These are phyloP conservation scores for Tetrapedia diversipes DNA, from an alignment of 2,888 invertebrate species.

Conservation along the genomic window DNA sequence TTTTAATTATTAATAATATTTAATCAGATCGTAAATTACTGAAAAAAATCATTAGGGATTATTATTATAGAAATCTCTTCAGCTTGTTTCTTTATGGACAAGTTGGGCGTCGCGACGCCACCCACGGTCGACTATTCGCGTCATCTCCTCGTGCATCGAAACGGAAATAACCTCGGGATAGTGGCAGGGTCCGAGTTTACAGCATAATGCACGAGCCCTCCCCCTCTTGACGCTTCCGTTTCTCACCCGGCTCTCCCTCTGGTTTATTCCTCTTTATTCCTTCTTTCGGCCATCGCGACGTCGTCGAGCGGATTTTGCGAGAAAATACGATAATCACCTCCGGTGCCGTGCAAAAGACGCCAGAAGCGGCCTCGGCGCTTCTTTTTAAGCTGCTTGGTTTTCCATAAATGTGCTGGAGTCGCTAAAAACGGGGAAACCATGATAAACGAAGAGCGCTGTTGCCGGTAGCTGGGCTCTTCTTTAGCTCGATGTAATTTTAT, in stretches of 20 bases:
- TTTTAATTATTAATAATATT: too few species aligned
- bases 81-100: constrained; percentile 48
- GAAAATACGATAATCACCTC: constrained; percentile 42
- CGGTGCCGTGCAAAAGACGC: neutral
- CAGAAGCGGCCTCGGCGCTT: constrained; percentile 13
- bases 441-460: neutral
- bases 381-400: constrained; percentile 15
- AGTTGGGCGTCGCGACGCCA: constrained; percentile 42
- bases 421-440: neutral
- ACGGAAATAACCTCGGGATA: constrained; percentile 65
- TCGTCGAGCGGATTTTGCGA: constrained; percentile 20
- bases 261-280: constrained; percentile 26
- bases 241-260: constrained; percentile 14
- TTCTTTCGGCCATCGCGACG: constrained; percentile 15
- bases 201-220: constrained; percentile 47
- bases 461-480: neutral
- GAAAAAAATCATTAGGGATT: too few species aligned
- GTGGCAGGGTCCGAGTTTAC: constrained; percentile 49
- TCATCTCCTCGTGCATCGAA: constrained; percentile 40
- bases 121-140: constrained; percentile 22
- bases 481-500: neutral
- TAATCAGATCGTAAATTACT: too few species aligned
- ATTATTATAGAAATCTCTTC: too few species aligned
- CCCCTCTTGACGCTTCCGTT: constrained; percentile 28
- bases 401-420: neutral